Evolutionary conservation across 2,797 vertebrate species (phyloP).

Genomic region (Acestrorhynchus altus): DNA sequence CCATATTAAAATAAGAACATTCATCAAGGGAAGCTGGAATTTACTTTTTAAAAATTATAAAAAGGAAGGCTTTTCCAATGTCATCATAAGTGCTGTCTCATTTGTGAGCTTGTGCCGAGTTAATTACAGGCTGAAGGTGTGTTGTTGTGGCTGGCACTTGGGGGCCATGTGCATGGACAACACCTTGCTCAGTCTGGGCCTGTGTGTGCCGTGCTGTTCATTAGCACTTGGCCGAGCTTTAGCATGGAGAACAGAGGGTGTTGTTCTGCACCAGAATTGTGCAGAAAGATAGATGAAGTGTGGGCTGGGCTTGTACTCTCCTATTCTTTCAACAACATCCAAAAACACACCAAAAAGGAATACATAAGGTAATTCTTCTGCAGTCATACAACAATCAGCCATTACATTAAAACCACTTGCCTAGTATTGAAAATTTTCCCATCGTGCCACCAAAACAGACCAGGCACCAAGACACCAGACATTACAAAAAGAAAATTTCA

Average conservation of each 20-base stretch:
- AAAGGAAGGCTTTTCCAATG: background rate
- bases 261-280: conserved; percentile 49
- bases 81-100: background rate
- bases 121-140: conserved; percentile 77
- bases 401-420: no score
- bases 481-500: no score
- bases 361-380: no score
- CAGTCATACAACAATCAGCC: no score
- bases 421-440: no score
- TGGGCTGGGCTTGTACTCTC: background rate
- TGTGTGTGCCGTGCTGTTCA: conserved; percentile 65
- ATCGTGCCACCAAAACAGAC: no score
- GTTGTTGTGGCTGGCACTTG: conserved; percentile 64
- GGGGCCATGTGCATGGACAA: conserved; percentile 56
- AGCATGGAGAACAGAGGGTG: conserved; percentile 58
- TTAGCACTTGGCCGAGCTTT: conserved; percentile 75
- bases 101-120: conserved; percentile 33
- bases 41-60: no score
- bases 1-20: no score
- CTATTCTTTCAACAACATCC: no score
- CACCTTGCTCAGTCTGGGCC: conserved; percentile 69
- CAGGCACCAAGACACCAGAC: no score
- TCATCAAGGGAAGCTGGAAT: no score
- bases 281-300: background rate
- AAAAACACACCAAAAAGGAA: background rate